Evolutionary conservation across 2,888 invertebrate species (phyloP).

Genomic region (Yponomeuta cagnagella): DNA sequence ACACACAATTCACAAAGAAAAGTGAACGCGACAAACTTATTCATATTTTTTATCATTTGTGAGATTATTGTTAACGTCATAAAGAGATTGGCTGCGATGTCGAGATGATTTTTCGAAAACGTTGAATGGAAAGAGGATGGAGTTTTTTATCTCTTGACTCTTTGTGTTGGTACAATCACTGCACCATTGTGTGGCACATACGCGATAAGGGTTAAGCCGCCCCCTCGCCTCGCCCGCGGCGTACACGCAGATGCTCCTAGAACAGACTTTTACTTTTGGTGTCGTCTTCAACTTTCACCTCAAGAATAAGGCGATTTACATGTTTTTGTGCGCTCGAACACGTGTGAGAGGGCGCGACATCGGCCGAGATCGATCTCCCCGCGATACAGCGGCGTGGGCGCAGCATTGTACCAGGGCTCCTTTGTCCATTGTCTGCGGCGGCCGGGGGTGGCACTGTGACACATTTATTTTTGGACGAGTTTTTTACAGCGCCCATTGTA

Average conservation of each 20-base stretch:
- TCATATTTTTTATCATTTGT: slow-evolving; percentile 9
- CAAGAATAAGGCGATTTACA: slow-evolving; percentile 61
- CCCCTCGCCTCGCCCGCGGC: slow-evolving; percentile 35
- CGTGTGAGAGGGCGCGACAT: slow-evolving; percentile 35
- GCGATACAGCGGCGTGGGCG: slow-evolving; percentile 58
- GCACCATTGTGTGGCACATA: slow-evolving; percentile 42
- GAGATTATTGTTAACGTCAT: slow-evolving; percentile 33
- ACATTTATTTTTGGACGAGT: slow-evolving; percentile 70
- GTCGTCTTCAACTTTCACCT: slow-evolving; percentile 71
- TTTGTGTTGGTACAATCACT: slow-evolving; percentile 47
- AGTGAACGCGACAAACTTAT: slow-evolving; percentile 7
- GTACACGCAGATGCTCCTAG: slow-evolving; percentile 47
- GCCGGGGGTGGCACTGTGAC: slow-evolving; percentile 71
- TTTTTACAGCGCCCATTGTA: slow-evolving; percentile 71
- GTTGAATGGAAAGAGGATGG: slow-evolving; percentile 46
- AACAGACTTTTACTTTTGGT: slow-evolving; percentile 68
- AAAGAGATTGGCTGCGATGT: slow-evolving; percentile 61
- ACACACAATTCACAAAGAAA: slow-evolving; percentile 7
- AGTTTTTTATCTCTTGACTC: slow-evolving; percentile 52
- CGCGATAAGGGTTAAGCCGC: slow-evolving; percentile 51
- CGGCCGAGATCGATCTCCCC: slow-evolving; percentile 46
- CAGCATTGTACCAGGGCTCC: slow-evolving; percentile 56
- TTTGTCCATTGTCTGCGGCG: slow-evolving; percentile 67
- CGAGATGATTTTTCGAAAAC: slow-evolving; percentile 48
- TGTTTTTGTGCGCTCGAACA: slow-evolving; percentile 39